These are phyloP conservation scores for Crotalus horridus DNA, from an alignment of 2,113 vertebrate species.

Conservation along the genomic window DNA sequence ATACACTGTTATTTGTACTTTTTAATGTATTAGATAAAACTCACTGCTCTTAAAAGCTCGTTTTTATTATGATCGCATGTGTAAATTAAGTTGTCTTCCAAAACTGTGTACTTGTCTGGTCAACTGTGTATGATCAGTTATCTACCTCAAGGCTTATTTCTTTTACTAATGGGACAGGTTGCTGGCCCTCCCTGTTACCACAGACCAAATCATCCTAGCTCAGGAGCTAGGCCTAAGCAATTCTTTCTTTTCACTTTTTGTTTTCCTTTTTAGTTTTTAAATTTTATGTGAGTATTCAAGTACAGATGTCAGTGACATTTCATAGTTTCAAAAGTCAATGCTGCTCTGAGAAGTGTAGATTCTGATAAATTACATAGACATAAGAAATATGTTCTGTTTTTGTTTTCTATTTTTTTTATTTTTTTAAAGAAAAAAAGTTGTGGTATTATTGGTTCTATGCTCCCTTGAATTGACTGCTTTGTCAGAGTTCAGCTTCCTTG, in stretches of 20 bases:
- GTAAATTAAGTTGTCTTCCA: conserved; percentile 88
- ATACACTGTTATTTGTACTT: conserved; percentile 79
- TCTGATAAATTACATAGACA: conserved; percentile 81
- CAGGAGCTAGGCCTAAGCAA: conserved; percentile 89
- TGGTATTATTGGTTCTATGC: conserved; percentile 86
- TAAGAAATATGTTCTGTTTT: conserved; percentile 73
- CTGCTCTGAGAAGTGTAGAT: conserved; percentile 84
- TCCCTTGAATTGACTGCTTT: conserved; percentile 83
- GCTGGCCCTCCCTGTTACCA: conserved; percentile 94
- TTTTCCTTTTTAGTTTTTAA: conserved; percentile 80
- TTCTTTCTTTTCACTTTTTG: conserved; percentile 85
- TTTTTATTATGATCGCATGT: conserved; percentile 76
- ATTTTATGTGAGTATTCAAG: conserved; percentile 82
- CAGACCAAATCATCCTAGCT: conserved; percentile 96
- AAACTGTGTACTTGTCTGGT: conserved; percentile 92
- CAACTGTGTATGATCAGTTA: conserved; percentile 91
- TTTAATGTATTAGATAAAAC: conserved; percentile 71
- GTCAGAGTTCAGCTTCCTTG: conserved; percentile 77
- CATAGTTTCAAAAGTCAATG: conserved; percentile 87
- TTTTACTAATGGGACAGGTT: conserved; percentile 90
- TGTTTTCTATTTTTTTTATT: conserved; percentile 54
- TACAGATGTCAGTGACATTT: conserved; percentile 86
- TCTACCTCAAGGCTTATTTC: conserved; percentile 98
- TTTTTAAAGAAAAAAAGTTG: conserved; percentile 66
- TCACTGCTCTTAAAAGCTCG: conserved; percentile 76